A percentile compares a stretch with the other conserved stretches of the same genome.
Evolutionary conservation across 2,888 invertebrate genomes (phyloP).

Genomic region (Zaprionus bogoriensis): DNA sequence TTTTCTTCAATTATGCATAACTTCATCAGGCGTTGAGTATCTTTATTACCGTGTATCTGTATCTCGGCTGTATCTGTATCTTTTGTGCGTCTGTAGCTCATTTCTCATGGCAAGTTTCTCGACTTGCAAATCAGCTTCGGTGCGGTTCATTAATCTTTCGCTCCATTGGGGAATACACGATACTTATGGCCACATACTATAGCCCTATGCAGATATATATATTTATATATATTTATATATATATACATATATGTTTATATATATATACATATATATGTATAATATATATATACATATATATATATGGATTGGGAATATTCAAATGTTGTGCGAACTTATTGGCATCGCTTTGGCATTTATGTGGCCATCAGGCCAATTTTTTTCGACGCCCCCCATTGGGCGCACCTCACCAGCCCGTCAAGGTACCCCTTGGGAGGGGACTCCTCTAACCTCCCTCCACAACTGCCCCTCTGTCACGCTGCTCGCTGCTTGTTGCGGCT

Average conservation of each 20-base stretch:
- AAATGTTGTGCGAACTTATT: conserved; percentile 55
- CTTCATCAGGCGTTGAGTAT: conserved; percentile 22
- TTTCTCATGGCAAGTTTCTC: conserved; percentile 53
- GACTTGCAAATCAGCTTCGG: conserved; percentile 31
- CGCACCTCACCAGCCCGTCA: no score
- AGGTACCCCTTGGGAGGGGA: neutral
- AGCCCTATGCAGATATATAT: neutral
- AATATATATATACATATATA: neutral
- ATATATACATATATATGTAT: conserved; percentile 1
- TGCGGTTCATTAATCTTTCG: conserved; percentile 64
- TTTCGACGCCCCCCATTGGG: conserved; percentile 23
- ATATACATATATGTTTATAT: neutral
- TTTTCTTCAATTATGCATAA: conserved; percentile 28
- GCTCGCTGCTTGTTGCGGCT: conserved; percentile 19
- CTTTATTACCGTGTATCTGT: conserved; percentile 14
- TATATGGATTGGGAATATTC: conserved; percentile 23
- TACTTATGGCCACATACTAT: neutral
- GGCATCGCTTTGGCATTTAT: conserved; percentile 18
- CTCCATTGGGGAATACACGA: conserved; percentile 27
- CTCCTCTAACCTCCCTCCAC: neutral
- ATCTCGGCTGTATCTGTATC: conserved; percentile 8
- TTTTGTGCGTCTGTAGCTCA: conserved; percentile 9
- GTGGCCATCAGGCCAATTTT: conserved; percentile 14
- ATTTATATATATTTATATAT: neutral
- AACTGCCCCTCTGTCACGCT: neutral